Evolutionary conservation across 2,888 invertebrate genomes (phyloP), one percentile per base, ranked within the genome.

Genomic region (Fragum whitleyi): DNA sequence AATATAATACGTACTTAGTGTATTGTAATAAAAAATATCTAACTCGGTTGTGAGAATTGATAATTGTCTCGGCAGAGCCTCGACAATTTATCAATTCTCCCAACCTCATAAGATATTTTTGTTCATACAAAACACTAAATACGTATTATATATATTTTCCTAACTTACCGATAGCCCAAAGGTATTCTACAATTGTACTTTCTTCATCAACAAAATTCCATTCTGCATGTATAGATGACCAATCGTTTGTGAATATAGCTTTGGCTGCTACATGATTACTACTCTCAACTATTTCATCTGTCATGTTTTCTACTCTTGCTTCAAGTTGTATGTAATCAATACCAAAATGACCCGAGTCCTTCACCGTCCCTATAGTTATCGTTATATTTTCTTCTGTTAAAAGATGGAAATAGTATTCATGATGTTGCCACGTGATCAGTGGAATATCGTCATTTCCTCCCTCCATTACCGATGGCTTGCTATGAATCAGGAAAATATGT

Each of bases 151-250:
- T n/a, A 36, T 36, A 36, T 36, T 36, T 36, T 36, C 32, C 9
- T 14, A 39, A 65, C 65, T 68, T 77, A 83, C 83, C 83, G 28
- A 83, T 75, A 21, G 83, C 79, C 83, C 83, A 83, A 14, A 74
- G 42, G 42, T 79, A 83, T n/a, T 83, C 83, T 7, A 77, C 28
- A 26, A 83, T 79, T 16, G 32, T 51, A 36, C 74, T 83, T 57
- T 83, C 79, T 19, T 62, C 47, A 39, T 83, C 83, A 6, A 55
- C 21, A 51, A 74, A 79, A 9, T 62, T 74, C 83, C 83, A 83
- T n/a, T 77, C 53, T 6, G 83, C 79, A 59, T 83, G 77, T 23
- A 83, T 61, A 6, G 83, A 79, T 16, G 83, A 79, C 79, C 79
- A 83, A 47, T 83, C 83, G 62, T 83, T 74, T 23, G 74, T 55